Conservation (phyloP, 2,888 invertebrate species). For the Thumatha senex region DNA sequence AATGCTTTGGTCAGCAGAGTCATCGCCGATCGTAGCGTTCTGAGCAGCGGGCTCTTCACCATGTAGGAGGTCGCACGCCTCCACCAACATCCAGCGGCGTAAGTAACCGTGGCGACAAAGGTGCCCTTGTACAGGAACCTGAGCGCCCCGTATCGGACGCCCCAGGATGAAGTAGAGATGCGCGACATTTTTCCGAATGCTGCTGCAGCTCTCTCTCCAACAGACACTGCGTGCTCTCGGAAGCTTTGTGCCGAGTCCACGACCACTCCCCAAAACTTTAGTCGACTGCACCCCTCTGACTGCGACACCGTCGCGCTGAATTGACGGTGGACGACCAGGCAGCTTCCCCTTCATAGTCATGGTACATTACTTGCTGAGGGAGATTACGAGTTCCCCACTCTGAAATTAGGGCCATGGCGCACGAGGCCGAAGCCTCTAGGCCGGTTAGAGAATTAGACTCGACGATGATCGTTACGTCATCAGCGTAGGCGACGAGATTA, state of each 20-base stretch:
- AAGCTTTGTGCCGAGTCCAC: no score
- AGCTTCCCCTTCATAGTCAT: slow-evolving; percentile 20
- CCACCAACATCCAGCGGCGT: slow-evolving; percentile 6
- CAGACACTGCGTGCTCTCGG: no score
- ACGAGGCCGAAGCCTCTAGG: no score
- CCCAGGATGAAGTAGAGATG: no score
- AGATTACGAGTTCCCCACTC: slow-evolving; percentile 20
- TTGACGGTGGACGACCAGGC: background rate
- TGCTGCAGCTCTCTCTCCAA: no score
- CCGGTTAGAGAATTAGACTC: slow-evolving; percentile 6
- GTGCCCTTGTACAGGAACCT: background rate
- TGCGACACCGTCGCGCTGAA: no score
- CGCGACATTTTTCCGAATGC: no score
- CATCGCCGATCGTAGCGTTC: slow-evolving; percentile 1
- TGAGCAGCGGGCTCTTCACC: background rate
- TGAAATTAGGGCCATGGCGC: no score
- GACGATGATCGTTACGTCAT: slow-evolving; percentile 31
- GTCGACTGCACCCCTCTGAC: no score
- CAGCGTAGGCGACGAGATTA: slow-evolving; percentile 28
- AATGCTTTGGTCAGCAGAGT: slow-evolving; percentile 19
- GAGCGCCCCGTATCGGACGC: no score
- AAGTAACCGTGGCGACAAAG: fast-evolving
- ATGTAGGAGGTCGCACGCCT: background rate
- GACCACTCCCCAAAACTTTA: no score
- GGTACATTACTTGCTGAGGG: slow-evolving; percentile 21